Evolutionary conservation across 2,888 invertebrate species (phyloP), one percentile per base, ranked within the genome.

Genomic region (Agonum fuliginosum): DNA sequence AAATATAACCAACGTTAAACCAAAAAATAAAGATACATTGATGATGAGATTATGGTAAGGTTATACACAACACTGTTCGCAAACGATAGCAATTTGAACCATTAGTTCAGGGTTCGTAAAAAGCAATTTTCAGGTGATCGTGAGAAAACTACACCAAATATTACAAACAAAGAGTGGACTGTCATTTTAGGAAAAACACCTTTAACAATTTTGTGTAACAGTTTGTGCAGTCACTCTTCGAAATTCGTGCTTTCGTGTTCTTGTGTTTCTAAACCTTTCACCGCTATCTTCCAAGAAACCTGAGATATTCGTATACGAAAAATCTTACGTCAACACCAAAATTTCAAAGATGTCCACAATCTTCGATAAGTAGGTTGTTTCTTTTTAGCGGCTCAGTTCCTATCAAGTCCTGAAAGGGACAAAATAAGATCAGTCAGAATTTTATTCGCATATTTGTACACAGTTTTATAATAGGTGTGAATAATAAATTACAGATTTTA

Each of bases 221-320:
- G 22, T 14, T 20, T 54, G 24, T 24, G 58, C 58, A 62, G 58
- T 62, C 30, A 58, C 27, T 27, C 58, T 30, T 62, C 30, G 58
- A 24, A 24, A 62, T 62, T 62, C 27, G 17, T 62, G 58, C 30
- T 24, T 54, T 12, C 8, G 24, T 58, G 3, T 62, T 10, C 12
- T 14, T 62, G 17, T 62, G 22, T 54, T 54, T 17, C 24, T 54
- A 30, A 17, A 30, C 14, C 17, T 37, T 54, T 20, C 24, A 70
- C 70, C 70, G 67, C 67, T 67, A 67, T 70, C 14, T 70, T 46
- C 70, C 70, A 46, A 70, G 46, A 6, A 20, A 46, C 46, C 70
- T 70, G 27, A 70, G 46, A 70, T 27, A 70, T 70, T 70, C 70
- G 70, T 70, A 70, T 70, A 70, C 22, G 70, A 14, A 30, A 46